phyloP scores from a whole-genome alignment of 2,888 invertebrate genomes.

The Danaus chrysippus region DNA sequence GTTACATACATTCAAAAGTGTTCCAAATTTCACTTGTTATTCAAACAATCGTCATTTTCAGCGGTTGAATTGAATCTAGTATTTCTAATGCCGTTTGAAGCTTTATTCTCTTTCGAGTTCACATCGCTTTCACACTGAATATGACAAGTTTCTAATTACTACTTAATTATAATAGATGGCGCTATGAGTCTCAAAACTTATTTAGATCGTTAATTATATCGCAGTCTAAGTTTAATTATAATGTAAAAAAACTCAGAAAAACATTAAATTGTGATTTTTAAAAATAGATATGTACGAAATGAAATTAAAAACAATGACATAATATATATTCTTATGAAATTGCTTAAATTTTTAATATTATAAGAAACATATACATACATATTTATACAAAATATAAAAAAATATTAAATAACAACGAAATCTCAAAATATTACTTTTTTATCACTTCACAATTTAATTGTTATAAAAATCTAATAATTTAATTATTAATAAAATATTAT shows the following conservation, averaged over 20 bases:
- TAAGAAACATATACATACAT: neutral
- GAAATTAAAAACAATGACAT: neutral
- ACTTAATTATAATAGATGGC: constrained; percentile 67
- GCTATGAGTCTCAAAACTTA: constrained; percentile 43
- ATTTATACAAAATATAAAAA: neutral
- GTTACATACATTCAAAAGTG: constrained; percentile 34
- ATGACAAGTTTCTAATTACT: constrained; percentile 34
- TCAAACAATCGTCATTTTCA: constrained; percentile 14
- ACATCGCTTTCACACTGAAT: neutral
- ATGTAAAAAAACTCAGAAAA: too few relatives aligned
- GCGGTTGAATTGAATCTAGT: neutral
- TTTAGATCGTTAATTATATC: neutral
- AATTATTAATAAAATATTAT: too few relatives aligned
- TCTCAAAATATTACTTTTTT: too few relatives aligned
- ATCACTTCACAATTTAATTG: too few relatives aligned
- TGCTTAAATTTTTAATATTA: neutral
- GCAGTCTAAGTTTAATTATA: neutral
- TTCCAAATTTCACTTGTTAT: constrained; percentile 27
- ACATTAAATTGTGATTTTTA: neutral
- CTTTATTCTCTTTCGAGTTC: neutral
- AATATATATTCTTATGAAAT: too few relatives aligned
- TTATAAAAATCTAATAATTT: too few relatives aligned
- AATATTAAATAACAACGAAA: neutral
- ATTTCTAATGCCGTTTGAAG: neutral
- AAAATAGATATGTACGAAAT: neutral